phyloP scores from a whole-genome alignment of 2,888 invertebrate species.

The Sacculina carcini region DNA sequence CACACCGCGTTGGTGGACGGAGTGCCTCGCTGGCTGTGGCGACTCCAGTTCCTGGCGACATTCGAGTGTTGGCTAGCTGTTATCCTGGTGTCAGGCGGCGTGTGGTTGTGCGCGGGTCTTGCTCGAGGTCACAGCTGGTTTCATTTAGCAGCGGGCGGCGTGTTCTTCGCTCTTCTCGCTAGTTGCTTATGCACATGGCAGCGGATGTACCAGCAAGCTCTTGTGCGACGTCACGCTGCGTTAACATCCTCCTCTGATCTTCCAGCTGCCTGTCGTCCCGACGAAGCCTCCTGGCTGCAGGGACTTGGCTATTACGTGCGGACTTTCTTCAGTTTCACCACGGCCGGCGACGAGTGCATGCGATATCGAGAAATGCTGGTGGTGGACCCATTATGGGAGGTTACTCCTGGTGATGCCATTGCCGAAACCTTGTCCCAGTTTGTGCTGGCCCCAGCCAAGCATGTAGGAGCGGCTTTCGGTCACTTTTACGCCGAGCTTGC shows the following conservation, averaged over 20 bases:
- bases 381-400: slow-evolving; percentile 12
- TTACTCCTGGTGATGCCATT: slow-evolving; percentile 8
- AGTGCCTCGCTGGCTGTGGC: not conserved
- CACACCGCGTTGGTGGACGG: not conserved
- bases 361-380: not conserved
- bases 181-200: not conserved
- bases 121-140: not conserved
- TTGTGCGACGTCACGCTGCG: not conserved
- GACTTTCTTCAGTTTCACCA: not conserved
- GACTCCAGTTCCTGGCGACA: not conserved
- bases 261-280: not conserved
- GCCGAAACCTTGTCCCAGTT: slow-evolving; percentile 5
- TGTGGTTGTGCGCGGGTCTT: not conserved
- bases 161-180: not conserved
- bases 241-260: not conserved
- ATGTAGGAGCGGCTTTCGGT: slow-evolving; percentile 4
- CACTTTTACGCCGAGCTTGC: not conserved
- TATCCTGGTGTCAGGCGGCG: not conserved
- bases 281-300: not conserved
- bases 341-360: not conserved
- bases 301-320: not conserved
- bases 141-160: not conserved
- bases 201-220: not conserved
- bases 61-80: not conserved
- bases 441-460: slow-evolving; percentile 10